Evolutionary conservation across 2,113 vertebrate genomes (phyloP).

Genomic region (Psittacula cyanocephala): DNA sequence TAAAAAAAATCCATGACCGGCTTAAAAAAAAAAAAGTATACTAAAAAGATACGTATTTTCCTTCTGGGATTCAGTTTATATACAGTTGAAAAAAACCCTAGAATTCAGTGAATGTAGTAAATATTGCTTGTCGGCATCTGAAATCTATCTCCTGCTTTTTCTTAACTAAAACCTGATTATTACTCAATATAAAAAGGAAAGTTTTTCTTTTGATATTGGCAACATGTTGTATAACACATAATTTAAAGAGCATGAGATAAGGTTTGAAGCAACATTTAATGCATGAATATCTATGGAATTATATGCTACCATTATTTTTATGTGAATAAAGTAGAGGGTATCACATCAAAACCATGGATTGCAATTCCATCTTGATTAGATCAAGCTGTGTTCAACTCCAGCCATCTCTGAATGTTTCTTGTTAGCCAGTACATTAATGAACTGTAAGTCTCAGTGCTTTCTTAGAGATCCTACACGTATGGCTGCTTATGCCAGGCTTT

Average conservation of each 20-base stretch:
- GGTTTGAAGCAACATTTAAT: not conserved
- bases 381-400: not conserved
- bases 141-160: not conserved
- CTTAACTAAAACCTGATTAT: not conserved
- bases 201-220: not conserved
- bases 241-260: not conserved
- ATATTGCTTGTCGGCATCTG: not conserved
- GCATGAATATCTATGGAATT: not conserved
- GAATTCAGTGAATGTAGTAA: not conserved
- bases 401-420: not conserved
- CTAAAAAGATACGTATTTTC: not conserved
- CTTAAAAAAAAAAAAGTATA: not conserved
- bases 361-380: not conserved
- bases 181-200: not conserved
- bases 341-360: not conserved
- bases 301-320: not conserved
- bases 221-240: not conserved
- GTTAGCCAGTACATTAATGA: fast-evolving
- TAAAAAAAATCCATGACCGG: not conserved
- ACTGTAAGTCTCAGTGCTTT: not conserved
- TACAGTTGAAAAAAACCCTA: not conserved
- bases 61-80: not conserved
- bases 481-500: not conserved
- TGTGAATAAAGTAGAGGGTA: not conserved
- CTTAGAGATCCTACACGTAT: fast-evolving